A percentile compares a stretch with the other conserved stretches of the same genome.
Conservation (phyloP, 2,888 invertebrate genomes). For the Choreutis nemorana region DNA sequence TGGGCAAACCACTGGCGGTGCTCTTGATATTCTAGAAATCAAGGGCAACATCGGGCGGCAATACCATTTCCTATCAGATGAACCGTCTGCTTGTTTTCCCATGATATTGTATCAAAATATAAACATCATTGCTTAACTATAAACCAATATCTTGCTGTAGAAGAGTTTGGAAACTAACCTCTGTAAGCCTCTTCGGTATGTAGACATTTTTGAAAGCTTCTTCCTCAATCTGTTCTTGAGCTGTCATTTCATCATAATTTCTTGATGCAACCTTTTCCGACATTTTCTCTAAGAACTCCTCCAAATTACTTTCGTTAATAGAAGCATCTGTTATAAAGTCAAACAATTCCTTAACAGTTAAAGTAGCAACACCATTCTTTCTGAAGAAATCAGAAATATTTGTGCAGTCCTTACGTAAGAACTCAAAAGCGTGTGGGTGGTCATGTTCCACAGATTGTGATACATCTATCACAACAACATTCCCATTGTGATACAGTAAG, state of each 20-base stretch:
- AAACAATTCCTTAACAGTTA: slow-evolving; percentile 91
- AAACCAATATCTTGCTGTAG: no score
- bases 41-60: no score
- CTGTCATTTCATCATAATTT: slow-evolving; percentile 71
- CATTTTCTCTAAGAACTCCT: slow-evolving; percentile 77
- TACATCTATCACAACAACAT: slow-evolving; percentile 94
- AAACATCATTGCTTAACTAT: no score
- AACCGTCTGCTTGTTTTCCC: no score
- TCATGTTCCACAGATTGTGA: slow-evolving; percentile 99
- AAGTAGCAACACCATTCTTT: slow-evolving; percentile 88
- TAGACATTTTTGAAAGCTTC: slow-evolving; percentile 93
- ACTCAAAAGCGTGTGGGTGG: slow-evolving; percentile 94
- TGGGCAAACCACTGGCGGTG: no score
- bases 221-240: slow-evolving; percentile 83
- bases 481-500: slow-evolving; percentile 83
- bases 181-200: slow-evolving; percentile 91
- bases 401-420: slow-evolving; percentile 92
- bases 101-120: no score
- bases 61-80: no score
- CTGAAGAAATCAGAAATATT: slow-evolving; percentile 93
- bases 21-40: no score
- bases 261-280: slow-evolving; percentile 73
- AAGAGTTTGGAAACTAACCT: no score
- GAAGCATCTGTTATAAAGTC: slow-evolving; percentile 95
- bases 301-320: slow-evolving; percentile 83